A percentile compares a stretch with the other conserved stretches of the same genome.
Conservation (phyloP, 2,888 invertebrate genomes). For the Andrena bucephala region DNA sequence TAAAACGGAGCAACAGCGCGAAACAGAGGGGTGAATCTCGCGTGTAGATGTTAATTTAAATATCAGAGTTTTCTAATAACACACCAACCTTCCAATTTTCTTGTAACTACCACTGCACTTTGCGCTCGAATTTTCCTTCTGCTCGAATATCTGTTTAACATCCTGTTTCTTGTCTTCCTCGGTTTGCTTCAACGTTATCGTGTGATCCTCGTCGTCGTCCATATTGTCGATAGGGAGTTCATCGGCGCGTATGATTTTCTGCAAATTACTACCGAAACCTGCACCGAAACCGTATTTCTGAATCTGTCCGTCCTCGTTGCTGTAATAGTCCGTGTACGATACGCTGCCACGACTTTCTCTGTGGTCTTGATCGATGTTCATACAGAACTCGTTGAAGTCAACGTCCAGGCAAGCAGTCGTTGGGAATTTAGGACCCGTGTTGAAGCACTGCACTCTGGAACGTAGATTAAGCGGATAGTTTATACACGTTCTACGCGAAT, state of each 20-base stretch:
- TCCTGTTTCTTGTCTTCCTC: constrained; percentile 83
- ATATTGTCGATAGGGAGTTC: constrained; percentile 71
- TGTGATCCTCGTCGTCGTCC: constrained; percentile 84
- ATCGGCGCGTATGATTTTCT: constrained; percentile 59
- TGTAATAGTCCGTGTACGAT: constrained; percentile 84
- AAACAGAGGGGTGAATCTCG: neutral
- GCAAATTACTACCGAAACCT: constrained; percentile 63
- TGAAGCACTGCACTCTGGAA: constrained; percentile 61
- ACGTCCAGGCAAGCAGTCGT: constrained; percentile 86
- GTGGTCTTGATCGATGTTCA: constrained; percentile 79
- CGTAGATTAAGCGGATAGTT: neutral
- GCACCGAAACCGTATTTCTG: constrained; percentile 64
- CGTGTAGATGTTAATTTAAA: neutral
- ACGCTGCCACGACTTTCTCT: constrained; percentile 83
- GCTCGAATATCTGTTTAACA: constrained; percentile 81
- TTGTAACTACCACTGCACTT: constrained; percentile 79
- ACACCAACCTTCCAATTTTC: constrained; percentile 81
- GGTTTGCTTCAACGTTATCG: constrained; percentile 80
- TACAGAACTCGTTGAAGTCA: constrained; percentile 85
- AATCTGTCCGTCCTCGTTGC: constrained; percentile 83
- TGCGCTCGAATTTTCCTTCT: constrained; percentile 63
- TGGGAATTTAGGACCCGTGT: constrained; percentile 86
- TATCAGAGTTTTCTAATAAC: neutral
- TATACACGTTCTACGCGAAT: neutral
- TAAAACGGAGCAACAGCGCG: constrained; percentile 36